Base-by-base conservation (phyloP, 2,113 vertebrate species). In the Barbus barbus region DNA sequence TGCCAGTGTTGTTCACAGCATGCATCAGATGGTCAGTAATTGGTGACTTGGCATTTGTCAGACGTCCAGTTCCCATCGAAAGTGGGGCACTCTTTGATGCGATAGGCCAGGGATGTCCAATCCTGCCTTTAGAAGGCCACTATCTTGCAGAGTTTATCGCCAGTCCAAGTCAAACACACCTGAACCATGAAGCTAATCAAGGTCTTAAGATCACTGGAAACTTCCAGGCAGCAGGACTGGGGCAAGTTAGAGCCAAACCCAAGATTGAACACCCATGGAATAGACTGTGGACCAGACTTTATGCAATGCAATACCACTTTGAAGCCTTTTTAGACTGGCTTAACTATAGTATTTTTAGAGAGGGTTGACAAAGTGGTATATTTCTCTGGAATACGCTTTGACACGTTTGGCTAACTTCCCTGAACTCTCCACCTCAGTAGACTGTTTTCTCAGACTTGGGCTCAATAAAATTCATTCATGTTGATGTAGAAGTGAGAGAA, bases 371-470 rank as follows among this genome's bases (percentile, higher is more conserved):
- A 20, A 20, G 16, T 36, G 16, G 28, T 33, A 51, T 51, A 51
- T 75, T 33, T 56, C 2, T 56, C 9, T 56, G 74, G 20, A 22
- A 36, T 58, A 36, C 4, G 8, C 18, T 76, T 1, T 22, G 48
- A 38, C 51, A 36, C 9, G 20, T 58, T 58, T 58, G 75, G 22
- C 20, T 36, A 38, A 3, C 28, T 38, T 78, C 20, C 75, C 48
- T 12, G 1, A 36, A n/a, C 48, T n/a, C 20, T 3, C 7, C 74
- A 48, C 9, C 73, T 53, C 18, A 2, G 48, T 22, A 67, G 16
- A 63, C 72, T 44, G 44, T 87, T 84, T 87, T 67, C 67, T 22
- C 72, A 73, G 41, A 7, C 63, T 65, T 18, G 26, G 46, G 11
- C 65, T 56, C n/a, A 26, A 41, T 63, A 48, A 83, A 63, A 36